Percentiles rank a stretch among this genome's conserved stretches.
phyloP scores from a whole-genome alignment of 1,140 invertebrate genomes.

The Drosophila biarmipes region DNA sequence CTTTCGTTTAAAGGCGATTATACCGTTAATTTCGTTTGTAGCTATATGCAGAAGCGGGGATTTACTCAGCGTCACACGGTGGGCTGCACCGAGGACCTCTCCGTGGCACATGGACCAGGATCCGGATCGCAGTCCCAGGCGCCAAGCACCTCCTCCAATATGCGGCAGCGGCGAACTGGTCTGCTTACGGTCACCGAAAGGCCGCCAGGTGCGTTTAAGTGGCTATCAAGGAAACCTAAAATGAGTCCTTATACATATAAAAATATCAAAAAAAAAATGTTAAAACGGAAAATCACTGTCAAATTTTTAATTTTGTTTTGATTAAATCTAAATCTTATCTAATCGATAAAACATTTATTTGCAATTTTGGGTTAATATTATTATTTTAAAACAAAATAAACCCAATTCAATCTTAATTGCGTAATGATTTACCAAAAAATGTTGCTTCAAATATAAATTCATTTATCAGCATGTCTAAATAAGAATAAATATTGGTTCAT shows the following conservation, averaged over 20 bases:
- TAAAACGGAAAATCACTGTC: too few species aligned
- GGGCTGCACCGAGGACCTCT: conserved; percentile 82
- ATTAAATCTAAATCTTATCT: too few species aligned
- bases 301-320: too few species aligned
- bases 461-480: conserved; percentile 7
- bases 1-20: neutral
- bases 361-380: neutral
- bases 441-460: too few species aligned
- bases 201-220: conserved; percentile 89
- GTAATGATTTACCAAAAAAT: too few species aligned
- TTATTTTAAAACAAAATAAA: neutral
- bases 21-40: conserved; percentile 63
- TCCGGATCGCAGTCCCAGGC: conserved; percentile 56
- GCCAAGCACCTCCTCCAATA: conserved; percentile 82
- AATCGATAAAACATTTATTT: neutral
- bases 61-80: conserved; percentile 87
- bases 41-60: conserved; percentile 91
- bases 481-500: conserved; percentile 13
- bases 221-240: neutral
- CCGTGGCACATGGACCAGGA: conserved; percentile 83
- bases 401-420: neutral
- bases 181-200: conserved; percentile 93
- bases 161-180: conserved; percentile 90
- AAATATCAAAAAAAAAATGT: too few species aligned
- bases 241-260: too few species aligned